phyloP scores from a whole-genome alignment of 2,888 invertebrate species.

The Ellobium chinense region DNA sequence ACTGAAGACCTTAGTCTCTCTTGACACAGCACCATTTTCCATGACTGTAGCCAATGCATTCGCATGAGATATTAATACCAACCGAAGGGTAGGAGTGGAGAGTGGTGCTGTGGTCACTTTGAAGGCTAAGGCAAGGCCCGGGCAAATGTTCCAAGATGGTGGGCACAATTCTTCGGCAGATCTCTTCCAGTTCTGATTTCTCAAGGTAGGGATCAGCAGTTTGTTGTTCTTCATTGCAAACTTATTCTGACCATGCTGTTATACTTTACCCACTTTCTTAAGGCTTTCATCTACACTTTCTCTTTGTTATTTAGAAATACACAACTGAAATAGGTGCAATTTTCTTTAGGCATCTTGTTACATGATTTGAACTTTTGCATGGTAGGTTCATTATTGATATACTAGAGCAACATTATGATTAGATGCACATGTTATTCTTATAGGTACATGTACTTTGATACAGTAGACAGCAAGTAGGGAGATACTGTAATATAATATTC shows the following conservation, averaged over 20 bases:
- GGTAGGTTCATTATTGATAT: no score
- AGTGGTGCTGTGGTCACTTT: conserved; percentile 6
- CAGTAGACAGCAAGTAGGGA: no score
- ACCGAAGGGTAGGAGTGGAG: background rate
- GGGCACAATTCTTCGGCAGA: background rate
- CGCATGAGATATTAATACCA: no score
- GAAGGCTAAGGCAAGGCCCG: background rate
- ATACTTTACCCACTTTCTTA: background rate
- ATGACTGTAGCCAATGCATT: no score
- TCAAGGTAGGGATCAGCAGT: conserved; percentile 7
- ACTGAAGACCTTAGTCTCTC: no score
- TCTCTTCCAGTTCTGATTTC: conserved; percentile 36
- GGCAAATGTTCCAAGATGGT: conserved; percentile 22
- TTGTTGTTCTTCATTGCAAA: background rate
- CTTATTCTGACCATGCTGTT: background rate
- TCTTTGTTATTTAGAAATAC: background rate
- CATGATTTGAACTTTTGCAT: no score
- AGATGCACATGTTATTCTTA: no score
- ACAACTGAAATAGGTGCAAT: background rate
- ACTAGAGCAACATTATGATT: no score
- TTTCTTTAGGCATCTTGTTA: no score
- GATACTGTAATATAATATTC: no score
- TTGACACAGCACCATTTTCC: no score
- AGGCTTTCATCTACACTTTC: background rate
- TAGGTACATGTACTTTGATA: no score